Evolutionary conservation across 2,888 invertebrate species (phyloP), one percentile per base, ranked within the genome.

Genomic region (Phortica magna): DNA sequence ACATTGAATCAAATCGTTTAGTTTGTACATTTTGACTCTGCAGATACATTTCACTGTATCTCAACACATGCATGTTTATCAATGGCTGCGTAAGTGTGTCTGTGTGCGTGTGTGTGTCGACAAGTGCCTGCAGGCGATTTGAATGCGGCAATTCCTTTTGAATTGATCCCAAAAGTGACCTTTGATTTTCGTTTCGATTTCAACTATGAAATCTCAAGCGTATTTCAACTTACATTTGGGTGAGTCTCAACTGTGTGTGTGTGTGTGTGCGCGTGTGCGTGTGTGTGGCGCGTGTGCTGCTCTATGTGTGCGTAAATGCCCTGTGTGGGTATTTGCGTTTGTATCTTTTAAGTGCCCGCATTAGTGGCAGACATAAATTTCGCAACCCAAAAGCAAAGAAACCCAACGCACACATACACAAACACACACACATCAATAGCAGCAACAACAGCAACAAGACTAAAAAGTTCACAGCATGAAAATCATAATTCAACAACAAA

Each of bases 81-180:
- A 61, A 9, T 76, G 22, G 53, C 12, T 76, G 57, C 68, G 31
- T 65, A 68, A 78, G 43, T 77, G 55, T 80, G 76, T 72, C 17
- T 17, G 78, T 76, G 72, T 73, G 76, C 73, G 9, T 64, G 77
- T 77, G 71, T 77, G 75, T 79, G 80, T 42, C 48, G 48, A 14
- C 48, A 48, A 9, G 14, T 87, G 85, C 82, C 87, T 85, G 77
- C 78, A 87, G 43, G 85, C 85, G 87, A 85, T 85, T 87, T 87
- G 82, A 85, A 85, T 85, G 87, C 85, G 87, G 87, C 85, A 85
- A 87, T 85, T 85, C 87, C 85, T 85, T 85, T 85, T 85, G 87
- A 85, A 85, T 85, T 85, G 85, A 85, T 85, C 85, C 85, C 85
- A 85, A 85, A 85, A 85, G 85, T 85, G 85, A 85, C 85, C 85